Evolutionary conservation across 2,888 invertebrate genomes (phyloP).

Genomic region (Cantharis rufa): DNA sequence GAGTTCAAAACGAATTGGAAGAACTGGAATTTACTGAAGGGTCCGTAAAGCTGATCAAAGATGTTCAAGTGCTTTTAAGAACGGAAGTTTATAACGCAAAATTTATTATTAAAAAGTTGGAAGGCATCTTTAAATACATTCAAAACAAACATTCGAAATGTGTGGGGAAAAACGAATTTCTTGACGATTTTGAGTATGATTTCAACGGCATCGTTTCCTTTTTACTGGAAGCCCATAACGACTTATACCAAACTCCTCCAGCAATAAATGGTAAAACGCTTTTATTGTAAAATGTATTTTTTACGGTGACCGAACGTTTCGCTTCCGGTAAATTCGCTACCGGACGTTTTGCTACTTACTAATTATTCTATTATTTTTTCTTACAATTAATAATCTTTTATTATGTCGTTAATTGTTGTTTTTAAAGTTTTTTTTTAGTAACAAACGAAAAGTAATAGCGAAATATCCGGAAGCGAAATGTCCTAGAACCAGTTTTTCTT

Average conservation of each 20-base stretch:
- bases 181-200: conserved; percentile 28
- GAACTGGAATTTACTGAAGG: conserved; percentile 36
- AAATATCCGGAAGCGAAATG: too few relatives aligned
- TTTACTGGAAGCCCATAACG: not conserved
- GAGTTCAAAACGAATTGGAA: conserved; percentile 3
- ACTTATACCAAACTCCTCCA: conserved; percentile 6
- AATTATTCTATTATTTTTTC: too few relatives aligned
- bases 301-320: too few relatives aligned
- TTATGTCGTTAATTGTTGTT: too few relatives aligned
- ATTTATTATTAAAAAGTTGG: conserved; percentile 26
- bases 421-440: too few relatives aligned
- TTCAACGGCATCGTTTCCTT: not conserved
- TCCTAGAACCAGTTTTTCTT: not conserved
- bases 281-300: not conserved
- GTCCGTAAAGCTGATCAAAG: conserved; percentile 30
- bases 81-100: conserved; percentile 33
- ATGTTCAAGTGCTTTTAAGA: conserved; percentile 33
- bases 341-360: too few relatives aligned
- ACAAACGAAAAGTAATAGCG: too few relatives aligned
- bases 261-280: conserved; percentile 8
- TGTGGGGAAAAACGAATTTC: conserved; percentile 33
- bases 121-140: conserved; percentile 22
- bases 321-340: too few relatives aligned
- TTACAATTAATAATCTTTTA: too few relatives aligned
- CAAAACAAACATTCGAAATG: conserved; percentile 20